phyloP scores from a whole-genome alignment of 2,888 invertebrate genomes.

The Leptopterna dolabrata region DNA sequence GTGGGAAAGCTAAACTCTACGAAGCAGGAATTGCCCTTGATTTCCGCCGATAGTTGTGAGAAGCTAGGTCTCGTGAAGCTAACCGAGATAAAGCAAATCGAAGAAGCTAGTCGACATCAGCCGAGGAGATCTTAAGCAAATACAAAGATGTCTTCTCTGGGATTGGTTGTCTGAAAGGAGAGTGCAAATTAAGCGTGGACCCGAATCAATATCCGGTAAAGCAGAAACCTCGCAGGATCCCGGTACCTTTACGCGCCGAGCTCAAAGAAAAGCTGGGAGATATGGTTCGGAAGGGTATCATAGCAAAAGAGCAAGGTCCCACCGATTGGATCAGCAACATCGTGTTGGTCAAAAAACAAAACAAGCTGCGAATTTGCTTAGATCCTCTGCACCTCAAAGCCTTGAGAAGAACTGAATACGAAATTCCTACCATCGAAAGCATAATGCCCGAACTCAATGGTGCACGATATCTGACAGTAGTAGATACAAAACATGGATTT shows the following conservation, averaged over 20 bases:
- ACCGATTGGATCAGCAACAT: not conserved
- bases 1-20: conserved; percentile 1
- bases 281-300: too few species aligned
- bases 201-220: conserved; percentile 14
- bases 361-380: too few species aligned
- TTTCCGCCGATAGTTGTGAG: not conserved
- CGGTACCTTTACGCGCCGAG: not conserved
- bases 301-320: not conserved
- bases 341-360: too few species aligned
- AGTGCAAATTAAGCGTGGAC: conserved; percentile 7
- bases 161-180: conserved; percentile 15
- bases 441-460: not conserved
- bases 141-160: conserved; percentile 14
- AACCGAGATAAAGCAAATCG: not conserved
- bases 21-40: too few species aligned
- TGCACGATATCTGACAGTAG: not conserved
- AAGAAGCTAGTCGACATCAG: not conserved
- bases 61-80: not conserved
- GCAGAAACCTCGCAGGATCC: too few species aligned
- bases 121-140: not conserved
- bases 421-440: not conserved
- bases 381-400: too few species aligned
- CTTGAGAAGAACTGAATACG: too few species aligned
- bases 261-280: conserved; percentile 4
- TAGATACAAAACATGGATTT: too few species aligned